Base-by-base conservation (phyloP, 30 jellyfish, hydroid and myxozoan genomes). In the Phacellophora camtschatica region DNA sequence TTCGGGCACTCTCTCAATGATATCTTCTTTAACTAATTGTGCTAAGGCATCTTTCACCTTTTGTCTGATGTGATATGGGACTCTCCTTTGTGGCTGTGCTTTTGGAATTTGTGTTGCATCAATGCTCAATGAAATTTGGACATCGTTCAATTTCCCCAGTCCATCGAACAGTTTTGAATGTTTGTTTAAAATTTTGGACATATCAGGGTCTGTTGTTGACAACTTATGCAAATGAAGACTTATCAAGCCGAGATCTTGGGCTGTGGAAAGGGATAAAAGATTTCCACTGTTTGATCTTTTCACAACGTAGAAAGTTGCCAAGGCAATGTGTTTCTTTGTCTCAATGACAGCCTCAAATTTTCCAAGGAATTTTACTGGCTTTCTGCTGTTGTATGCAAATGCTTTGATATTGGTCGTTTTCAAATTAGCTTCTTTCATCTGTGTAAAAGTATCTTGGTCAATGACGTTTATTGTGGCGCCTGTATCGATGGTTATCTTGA, bases 51-150 rank as follows among this genome's bases (percentile, higher is more conserved):
- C 43, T 37, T 69, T 69, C 36, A 69, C 83, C 13, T 69, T 39
- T 69, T 69, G 70, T 29, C 83, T 15, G 23, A 69, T 45, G 42
- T 39, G 70, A 37, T 24, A 69, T 15, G 83, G 77, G 11, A 64
- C n/a, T 9, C 77, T 36, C 33, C 64, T 25, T 20, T 33, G 77
- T 28, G 77, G 77, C 57, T 64, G 48, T 18, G 33, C 77, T 33
- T 29, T 32, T 7, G 86, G 86, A 34, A 18, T 34, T 25, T 25
- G 15, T n/a, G 6, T 69, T 16, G 7, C 83, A 18, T 64, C 77
- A 29, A 28, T 29, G 33, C 33, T 20, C 64, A 20, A 64, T 7
- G 33, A 10, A 64, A 64, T 37, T 42, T 24, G 29, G 6, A 18
- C 33, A 12, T 18, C 64, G 11, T 64, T 33, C 77, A 64, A 20